Conservation (phyloP, 2,113 vertebrate species). For the Perca fluviatilis region DNA sequence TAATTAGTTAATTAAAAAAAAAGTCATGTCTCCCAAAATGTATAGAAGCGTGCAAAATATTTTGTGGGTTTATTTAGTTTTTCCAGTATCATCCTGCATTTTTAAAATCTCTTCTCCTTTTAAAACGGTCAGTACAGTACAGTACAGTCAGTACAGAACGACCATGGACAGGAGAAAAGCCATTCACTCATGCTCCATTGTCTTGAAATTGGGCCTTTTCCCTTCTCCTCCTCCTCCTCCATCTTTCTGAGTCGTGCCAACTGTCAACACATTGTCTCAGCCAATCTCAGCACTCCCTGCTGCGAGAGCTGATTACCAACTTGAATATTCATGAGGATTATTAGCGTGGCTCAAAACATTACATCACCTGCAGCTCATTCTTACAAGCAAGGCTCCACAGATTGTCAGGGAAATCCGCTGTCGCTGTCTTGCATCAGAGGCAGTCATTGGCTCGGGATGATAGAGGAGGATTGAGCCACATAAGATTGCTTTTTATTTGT, state of each 20-base stretch:
- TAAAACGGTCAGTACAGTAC: not conserved
- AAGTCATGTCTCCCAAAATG: not conserved
- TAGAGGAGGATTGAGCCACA: not conserved
- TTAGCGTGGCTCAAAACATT: constrained; percentile 52
- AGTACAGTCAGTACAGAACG: not conserved
- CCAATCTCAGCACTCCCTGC: constrained; percentile 51
- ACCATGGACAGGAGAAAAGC: not conserved
- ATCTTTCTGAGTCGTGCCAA: constrained; percentile 55
- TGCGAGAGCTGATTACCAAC: constrained; percentile 50
- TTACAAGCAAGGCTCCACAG: not conserved
- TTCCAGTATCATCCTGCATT: not conserved
- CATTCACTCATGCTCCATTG: constrained; percentile 11
- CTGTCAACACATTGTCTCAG: constrained; percentile 47
- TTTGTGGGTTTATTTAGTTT: not conserved
- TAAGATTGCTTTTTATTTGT: not conserved
- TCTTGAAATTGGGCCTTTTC: constrained; percentile 29
- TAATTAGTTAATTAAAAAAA: too few relatives aligned
- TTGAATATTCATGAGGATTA: constrained; percentile 70
- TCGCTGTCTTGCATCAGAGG: not conserved
- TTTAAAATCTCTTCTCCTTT: not conserved
- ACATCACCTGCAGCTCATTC: constrained; percentile 60
- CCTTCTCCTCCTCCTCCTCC: constrained; percentile 6
- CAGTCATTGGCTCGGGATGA: not conserved
- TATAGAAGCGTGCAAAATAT: not conserved
- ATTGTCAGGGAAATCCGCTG: not conserved